A percentile compares a stretch with the other conserved stretches of the same genome.
These are phyloP conservation scores for Chelonia mydas DNA, from an alignment of 2,797 vertebrate species.

Conservation along the genomic window DNA sequence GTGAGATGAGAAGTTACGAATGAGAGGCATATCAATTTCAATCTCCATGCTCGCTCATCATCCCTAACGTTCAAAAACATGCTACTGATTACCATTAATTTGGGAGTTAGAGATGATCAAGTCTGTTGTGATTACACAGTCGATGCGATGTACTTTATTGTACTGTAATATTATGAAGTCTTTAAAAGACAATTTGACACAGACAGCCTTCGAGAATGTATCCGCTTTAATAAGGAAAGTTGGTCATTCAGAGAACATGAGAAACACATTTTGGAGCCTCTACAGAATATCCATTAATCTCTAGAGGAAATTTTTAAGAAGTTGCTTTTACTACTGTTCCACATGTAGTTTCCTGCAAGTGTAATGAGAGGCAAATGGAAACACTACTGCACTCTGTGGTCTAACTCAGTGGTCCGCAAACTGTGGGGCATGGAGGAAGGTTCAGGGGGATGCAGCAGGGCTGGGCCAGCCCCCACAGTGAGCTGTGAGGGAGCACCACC, in stretches of 20 bases:
- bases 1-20: not conserved
- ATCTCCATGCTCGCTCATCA: not conserved
- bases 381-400: fast-evolving
- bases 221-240: not conserved
- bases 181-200: not conserved
- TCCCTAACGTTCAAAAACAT: slow-evolving; percentile 1
- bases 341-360: not conserved
- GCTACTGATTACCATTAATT: slow-evolving; percentile 25
- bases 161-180: not conserved
- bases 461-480: too few relatives aligned
- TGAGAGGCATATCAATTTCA: not conserved
- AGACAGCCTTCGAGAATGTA: not conserved
- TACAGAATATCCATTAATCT: not conserved
- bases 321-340: not conserved
- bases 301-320: not conserved
- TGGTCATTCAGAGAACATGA: not conserved
- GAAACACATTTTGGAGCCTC: not conserved
- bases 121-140: slow-evolving; percentile 4
- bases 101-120: slow-evolving; percentile 22
- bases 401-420: not conserved
- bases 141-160: not conserved
- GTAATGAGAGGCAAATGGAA: not conserved
- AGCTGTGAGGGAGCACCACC: too few relatives aligned
- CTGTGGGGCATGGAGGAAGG: too few relatives aligned
- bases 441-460: too few relatives aligned